Evolutionary conservation across 2,797 vertebrate genomes (phyloP).

Genomic region (Ctenopoma kingsleyae): DNA sequence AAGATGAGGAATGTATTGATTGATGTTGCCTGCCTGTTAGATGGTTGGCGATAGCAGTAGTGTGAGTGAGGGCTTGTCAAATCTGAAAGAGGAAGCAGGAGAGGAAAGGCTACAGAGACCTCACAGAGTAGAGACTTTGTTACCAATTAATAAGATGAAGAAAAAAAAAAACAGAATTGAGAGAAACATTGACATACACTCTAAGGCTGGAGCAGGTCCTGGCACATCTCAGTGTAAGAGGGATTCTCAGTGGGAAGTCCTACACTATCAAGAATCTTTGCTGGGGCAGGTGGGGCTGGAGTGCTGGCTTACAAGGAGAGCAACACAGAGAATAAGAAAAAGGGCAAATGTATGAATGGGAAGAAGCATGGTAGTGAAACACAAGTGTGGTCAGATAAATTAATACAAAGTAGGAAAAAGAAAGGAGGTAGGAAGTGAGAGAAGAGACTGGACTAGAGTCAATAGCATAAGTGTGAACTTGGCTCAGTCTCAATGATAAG

Average conservation of each 20-base stretch:
- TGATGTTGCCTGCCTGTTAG: slow-evolving; percentile 51
- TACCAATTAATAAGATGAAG: slow-evolving; percentile 11
- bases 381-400: neutral
- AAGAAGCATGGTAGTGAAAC: slow-evolving; percentile 3
- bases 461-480: slow-evolving; percentile 2
- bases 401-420: neutral
- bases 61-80: slow-evolving; percentile 23
- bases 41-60: slow-evolving; percentile 47
- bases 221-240: slow-evolving; percentile 9
- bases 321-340: slow-evolving; percentile 12
- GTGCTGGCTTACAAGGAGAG: slow-evolving; percentile 2
- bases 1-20: slow-evolving; percentile 63
- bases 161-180: slow-evolving; percentile 11
- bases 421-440: neutral
- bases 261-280: slow-evolving; percentile 28
- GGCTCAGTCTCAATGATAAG: neutral
- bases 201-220: slow-evolving; percentile 27
- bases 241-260: slow-evolving; percentile 29
- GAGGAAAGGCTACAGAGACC: slow-evolving; percentile 4
- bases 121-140: slow-evolving; percentile 4
- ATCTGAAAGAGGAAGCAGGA: slow-evolving; percentile 7
- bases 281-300: neutral
- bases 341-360: slow-evolving; percentile 15
- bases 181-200: slow-evolving; percentile 20
- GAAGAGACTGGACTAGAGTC: neutral